Base-by-base conservation (phyloP, 2,888 invertebrate species). In the Dicranocentrus wangi region DNA sequence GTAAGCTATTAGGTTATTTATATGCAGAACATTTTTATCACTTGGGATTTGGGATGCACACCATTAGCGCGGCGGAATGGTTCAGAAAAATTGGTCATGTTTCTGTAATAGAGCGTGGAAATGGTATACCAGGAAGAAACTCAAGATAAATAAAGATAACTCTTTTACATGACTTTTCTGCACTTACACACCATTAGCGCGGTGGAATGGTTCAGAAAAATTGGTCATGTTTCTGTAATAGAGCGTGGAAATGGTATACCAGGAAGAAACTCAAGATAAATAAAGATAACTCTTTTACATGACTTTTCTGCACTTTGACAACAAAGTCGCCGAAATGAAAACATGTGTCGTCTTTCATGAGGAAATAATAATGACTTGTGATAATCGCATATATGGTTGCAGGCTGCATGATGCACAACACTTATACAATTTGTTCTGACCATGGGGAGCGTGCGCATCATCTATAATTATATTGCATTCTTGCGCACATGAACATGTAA, bases 371-470 rank as follows among this genome's bases (percentile, higher is more conserved):
- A 51, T 8, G 13, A 3, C 13, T 8, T 13, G 17, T n/a, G n/a
- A n/a, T n/a, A 51, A 51, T 51, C n/a, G 5, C 7, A n/a, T 51
- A 51, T 51, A 13, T 51, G 51, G 10, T 51, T 51, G 51, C 51
- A 51, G 51, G 51, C 51, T 51, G 51, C 51, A 51, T 51, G 13
- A 13, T 51, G 51, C 51, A 51, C 51, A 51, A 51, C 51, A 51
- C 51, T 51, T 51, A 51, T 51, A 51, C 51, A 51, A 51, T 51
- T 51, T 51, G 51, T 51, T 13, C 13, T 51, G 51, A 51, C 51
- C 51, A 51, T 51, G 51, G n/a, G n/a, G 51, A 51, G n/a, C n/a
- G 51, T 51, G n/a, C n/a, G 51, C 51, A 51, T 51, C n/a, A 5
- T 8, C 51, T 5, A 51, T 7, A 51, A 51, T 7, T 51, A n/a